These are phyloP conservation scores for Hypocryptadius cinnamomeus DNA, from an alignment of 2,113 vertebrate genomes.

Conservation along the genomic window DNA sequence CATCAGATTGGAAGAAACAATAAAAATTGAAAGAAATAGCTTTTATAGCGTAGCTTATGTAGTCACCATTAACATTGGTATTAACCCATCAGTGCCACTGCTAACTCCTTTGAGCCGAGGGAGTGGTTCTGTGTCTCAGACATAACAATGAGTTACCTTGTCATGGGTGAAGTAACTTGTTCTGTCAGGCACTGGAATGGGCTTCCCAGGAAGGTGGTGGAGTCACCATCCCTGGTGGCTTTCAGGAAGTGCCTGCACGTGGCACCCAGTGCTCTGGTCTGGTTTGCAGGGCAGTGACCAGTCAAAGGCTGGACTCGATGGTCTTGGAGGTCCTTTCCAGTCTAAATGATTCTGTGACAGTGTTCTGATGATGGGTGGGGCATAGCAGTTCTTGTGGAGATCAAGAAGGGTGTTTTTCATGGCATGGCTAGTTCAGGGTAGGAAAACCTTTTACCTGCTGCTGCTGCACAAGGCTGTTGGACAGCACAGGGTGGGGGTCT, in stretches of 20 bases:
- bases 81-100: neutral
- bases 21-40: neutral
- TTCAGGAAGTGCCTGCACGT: accelerated
- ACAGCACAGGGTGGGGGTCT: neutral
- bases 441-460: neutral
- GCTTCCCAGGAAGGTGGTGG: neutral
- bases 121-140: neutral
- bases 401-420: neutral
- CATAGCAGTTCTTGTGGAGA: neutral
- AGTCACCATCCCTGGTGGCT: neutral
- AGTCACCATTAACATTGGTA: neutral
- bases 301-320: neutral
- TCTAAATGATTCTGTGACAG: neutral
- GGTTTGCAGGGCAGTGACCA: neutral
- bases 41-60: neutral
- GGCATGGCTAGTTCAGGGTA: neutral
- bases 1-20: neutral
- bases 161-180: neutral
- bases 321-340: neutral
- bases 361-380: neutral
- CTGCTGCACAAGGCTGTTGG: neutral
- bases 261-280: neutral
- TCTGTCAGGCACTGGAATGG: neutral
- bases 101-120: neutral
- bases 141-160: neutral